These are phyloP conservation scores for Steinernema scapterisci DNA, from an alignment of 2,888 invertebrate species.

Conservation along the genomic window DNA sequence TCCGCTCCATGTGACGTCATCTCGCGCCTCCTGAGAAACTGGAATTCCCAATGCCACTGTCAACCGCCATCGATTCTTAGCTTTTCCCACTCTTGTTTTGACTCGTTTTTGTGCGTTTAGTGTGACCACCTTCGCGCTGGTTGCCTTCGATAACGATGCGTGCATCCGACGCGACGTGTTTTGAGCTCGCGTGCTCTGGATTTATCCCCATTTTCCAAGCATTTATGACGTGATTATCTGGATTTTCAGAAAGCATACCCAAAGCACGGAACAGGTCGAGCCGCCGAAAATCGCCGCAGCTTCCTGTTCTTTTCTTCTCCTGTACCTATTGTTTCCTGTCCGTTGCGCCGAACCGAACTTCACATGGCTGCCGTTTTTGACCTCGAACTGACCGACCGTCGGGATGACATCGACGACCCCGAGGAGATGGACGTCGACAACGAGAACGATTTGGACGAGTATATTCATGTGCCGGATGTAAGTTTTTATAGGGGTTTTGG, in stretches of 20 bases:
- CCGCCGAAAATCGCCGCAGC: not conserved
- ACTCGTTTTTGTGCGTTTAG: too few species aligned
- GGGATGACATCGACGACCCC: conserved; percentile 34
- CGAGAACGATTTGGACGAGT: conserved; percentile 76
- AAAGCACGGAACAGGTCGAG: conserved; percentile 21
- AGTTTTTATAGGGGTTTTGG: conserved; percentile 62
- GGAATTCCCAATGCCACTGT: too few species aligned
- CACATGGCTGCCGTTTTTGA: conserved; percentile 70
- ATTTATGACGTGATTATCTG: not conserved
- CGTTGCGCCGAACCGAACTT: not conserved
- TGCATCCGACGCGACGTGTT: too few species aligned
- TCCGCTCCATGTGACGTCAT: too few species aligned
- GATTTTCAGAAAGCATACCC: conserved; percentile 20
- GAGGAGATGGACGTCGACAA: conserved; percentile 72
- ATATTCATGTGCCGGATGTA: conserved; percentile 85
- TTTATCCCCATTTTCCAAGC: too few species aligned
- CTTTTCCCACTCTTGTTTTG: too few species aligned
- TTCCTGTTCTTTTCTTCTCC: not conserved
- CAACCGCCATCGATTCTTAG: too few species aligned
- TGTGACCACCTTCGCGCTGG: too few species aligned
- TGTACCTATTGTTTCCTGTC: not conserved
- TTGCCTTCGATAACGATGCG: too few species aligned
- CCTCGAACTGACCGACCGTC: conserved; percentile 69
- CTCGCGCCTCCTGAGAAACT: too few species aligned
- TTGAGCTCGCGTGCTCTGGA: too few species aligned